Percentiles rank a stretch among this genome's conserved stretches.
Conservation (phyloP, 2,113 vertebrate genomes). For the Heteronetta atricapilla region DNA sequence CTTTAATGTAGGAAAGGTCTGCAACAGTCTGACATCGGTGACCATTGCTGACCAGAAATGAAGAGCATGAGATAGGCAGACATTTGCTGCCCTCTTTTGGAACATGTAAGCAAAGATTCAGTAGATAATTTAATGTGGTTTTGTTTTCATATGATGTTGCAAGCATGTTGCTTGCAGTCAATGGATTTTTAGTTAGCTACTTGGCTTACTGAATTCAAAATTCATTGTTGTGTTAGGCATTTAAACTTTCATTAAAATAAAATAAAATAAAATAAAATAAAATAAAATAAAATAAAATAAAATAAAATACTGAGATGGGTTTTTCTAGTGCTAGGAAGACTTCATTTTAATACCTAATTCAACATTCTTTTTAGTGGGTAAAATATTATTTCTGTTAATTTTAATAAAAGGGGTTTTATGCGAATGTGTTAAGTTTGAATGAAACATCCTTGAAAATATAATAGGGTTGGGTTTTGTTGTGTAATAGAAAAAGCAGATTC, state of each 20-base stretch:
- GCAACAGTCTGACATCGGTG: not conserved
- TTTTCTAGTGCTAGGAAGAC: not conserved
- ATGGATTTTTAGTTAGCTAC: not conserved
- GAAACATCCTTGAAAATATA: not conserved
- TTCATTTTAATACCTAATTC: not conserved
- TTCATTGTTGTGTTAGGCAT: not conserved
- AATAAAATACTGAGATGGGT: not conserved
- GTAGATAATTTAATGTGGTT: not conserved
- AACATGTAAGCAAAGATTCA: slow-evolving; percentile 17
- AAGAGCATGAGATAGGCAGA: not conserved
- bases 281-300: too few species aligned
- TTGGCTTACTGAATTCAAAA: not conserved
- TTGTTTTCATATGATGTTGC: slow-evolving; percentile 11
- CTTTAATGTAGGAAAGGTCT: not conserved
- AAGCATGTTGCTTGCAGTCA: not conserved
- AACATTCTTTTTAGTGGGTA: not conserved
- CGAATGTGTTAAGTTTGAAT: not conserved
- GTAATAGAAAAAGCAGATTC: not conserved
- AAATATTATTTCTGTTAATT: not conserved
- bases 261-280: not conserved
- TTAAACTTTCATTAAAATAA: not conserved
- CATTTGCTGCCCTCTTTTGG: slow-evolving; percentile 84
- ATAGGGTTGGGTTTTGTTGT: not conserved
- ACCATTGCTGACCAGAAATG: slow-evolving; percentile 28
- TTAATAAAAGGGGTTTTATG: not conserved